Evolutionary conservation across 2,888 invertebrate genomes (phyloP).

Genomic region (Nephrocerus scutellatus): DNA sequence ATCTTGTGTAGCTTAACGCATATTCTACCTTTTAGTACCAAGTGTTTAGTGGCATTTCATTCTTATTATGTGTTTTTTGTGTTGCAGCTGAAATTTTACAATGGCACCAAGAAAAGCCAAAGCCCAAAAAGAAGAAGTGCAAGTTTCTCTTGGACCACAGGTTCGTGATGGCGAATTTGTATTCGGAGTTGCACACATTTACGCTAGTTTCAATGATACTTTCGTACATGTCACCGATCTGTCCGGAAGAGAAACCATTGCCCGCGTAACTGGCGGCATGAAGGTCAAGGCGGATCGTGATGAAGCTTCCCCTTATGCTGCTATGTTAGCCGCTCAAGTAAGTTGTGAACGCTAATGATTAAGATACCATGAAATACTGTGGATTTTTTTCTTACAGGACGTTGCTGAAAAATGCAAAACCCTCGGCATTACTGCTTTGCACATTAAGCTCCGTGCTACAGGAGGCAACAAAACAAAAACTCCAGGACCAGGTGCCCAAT

Average conservation of each 20-base stretch:
- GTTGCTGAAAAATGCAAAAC: constrained; percentile 98
- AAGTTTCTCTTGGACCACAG: constrained; percentile 91
- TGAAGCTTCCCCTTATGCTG: constrained; percentile 99
- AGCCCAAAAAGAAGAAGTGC: constrained; percentile 93
- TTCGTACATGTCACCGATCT: constrained; percentile 99
- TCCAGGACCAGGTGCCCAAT: constrained; percentile 97
- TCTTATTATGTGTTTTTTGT: not conserved
- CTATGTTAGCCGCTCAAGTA: constrained; percentile 99
- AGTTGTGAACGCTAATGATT: constrained; percentile 21
- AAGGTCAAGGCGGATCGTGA: constrained; percentile 99
- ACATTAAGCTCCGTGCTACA: constrained; percentile 96
- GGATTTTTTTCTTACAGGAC: constrained; percentile 57
- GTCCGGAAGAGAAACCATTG: constrained; percentile 92
- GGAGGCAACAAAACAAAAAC: constrained; percentile 99
- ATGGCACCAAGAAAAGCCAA: constrained; percentile 99
- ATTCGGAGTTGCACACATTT: constrained; percentile 99
- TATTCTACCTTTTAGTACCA: constrained; percentile 18
- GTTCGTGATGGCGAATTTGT: constrained; percentile 96
- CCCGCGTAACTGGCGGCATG: constrained; percentile 96
- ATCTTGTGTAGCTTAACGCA: constrained; percentile 7
- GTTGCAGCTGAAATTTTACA: constrained; percentile 25
- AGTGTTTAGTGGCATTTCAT: constrained; percentile 17
- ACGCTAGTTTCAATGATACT: constrained; percentile 99
- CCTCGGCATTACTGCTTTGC: constrained; percentile 94
- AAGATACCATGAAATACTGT: not conserved